These are phyloP conservation scores for Phoeniculus purpureus DNA, from an alignment of 2,797 vertebrate genomes.

Conservation along the genomic window DNA sequence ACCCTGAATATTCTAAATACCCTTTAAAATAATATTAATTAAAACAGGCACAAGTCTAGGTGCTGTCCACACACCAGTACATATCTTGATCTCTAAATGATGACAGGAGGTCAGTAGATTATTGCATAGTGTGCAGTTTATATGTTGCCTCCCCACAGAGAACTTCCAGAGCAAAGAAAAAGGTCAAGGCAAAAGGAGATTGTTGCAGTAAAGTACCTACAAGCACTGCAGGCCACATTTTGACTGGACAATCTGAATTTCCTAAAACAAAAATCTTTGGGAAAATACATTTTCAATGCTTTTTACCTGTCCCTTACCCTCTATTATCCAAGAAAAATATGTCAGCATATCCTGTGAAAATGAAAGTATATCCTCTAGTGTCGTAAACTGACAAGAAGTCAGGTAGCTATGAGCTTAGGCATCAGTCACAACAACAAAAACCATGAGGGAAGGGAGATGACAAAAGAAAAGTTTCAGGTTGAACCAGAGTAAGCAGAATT, in stretches of 20 bases:
- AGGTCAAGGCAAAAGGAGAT: too few species aligned
- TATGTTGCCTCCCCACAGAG: too few species aligned
- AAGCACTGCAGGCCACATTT: too few species aligned
- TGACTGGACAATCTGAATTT: neutral
- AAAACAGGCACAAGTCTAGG: too few species aligned
- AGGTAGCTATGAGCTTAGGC: neutral
- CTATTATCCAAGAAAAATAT: neutral
- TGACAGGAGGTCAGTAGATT: too few species aligned
- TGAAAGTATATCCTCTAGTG: neutral
- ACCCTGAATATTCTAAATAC: too few species aligned
- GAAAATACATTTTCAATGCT: neutral
- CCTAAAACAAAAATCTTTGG: too few species aligned
- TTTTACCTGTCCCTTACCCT: neutral
- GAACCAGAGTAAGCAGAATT: neutral
- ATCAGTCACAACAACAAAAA: neutral
- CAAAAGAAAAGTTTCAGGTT: neutral
- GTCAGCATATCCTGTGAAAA: neutral
- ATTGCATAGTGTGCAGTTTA: too few species aligned
- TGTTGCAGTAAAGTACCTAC: too few species aligned
- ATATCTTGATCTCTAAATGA: too few species aligned
- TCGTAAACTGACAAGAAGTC: neutral
- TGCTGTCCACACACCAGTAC: too few species aligned
- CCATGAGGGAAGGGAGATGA: neutral
- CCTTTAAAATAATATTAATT: too few species aligned
- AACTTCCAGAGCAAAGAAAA: conserved; percentile 7